Conservation (phyloP, 2,888 invertebrate species). For the Acronicta alni region DNA sequence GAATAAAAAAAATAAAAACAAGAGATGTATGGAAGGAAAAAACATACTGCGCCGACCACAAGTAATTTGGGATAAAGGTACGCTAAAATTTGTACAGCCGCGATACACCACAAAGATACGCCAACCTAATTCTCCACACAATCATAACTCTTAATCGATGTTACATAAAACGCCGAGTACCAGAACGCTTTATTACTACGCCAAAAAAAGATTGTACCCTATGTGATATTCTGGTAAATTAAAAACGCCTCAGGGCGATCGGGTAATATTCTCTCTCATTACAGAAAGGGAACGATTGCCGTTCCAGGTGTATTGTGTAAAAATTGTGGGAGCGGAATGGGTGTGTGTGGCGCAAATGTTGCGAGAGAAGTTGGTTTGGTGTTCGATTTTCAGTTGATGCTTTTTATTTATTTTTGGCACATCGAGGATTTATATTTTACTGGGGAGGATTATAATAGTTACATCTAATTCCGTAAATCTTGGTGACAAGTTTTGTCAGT, state of each 20-base stretch:
- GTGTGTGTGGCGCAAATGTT: constrained; percentile 38
- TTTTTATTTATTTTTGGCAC: background rate
- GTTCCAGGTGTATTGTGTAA: constrained; percentile 75
- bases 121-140: constrained; percentile 16
- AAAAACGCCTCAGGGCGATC: constrained; percentile 86
- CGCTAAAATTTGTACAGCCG: background rate
- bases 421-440: no score
- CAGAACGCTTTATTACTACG: constrained; percentile 58
- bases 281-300: constrained; percentile 75
- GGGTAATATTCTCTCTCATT: constrained; percentile 83
- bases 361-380: background rate
- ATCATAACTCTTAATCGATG: constrained; percentile 58
- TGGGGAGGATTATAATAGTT: no score
- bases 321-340: constrained; percentile 38
- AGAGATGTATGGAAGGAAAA: no score
- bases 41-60: no score
- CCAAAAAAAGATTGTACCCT: constrained; percentile 63
- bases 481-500: no score
- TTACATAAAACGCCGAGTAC: constrained; percentile 30
- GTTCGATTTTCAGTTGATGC: constrained; percentile 57
- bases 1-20: no score
- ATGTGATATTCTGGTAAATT: constrained; percentile 87
- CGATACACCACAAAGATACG: constrained; percentile 34
- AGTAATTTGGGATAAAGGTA: no score
- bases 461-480: no score